phyloP scores from a whole-genome alignment of 2,797 vertebrate genomes.

The Centroberyx gerrardi region DNA sequence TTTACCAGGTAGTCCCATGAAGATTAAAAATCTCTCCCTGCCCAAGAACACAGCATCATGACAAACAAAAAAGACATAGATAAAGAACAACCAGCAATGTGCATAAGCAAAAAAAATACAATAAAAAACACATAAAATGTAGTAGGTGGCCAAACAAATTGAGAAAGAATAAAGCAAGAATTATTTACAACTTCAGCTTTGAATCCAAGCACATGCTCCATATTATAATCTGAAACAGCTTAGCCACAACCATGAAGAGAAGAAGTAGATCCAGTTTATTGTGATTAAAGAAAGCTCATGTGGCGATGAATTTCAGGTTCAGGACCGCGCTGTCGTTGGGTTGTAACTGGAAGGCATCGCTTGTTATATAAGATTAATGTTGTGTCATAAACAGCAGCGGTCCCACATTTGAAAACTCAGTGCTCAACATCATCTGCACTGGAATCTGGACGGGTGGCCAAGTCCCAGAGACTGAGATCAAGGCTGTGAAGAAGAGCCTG shows the following conservation, averaged over 20 bases:
- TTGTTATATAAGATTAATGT: slow-evolving; percentile 60
- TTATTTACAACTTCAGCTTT: slow-evolving; percentile 25
- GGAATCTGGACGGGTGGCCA: slow-evolving; percentile 39
- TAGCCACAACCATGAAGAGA: slow-evolving; percentile 1
- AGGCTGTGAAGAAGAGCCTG: not conserved
- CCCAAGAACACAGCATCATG: not conserved
- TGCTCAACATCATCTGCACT: slow-evolving; percentile 27
- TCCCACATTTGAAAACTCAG: slow-evolving; percentile 9
- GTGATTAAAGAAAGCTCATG: slow-evolving; percentile 18
- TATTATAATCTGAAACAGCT: slow-evolving; percentile 31
- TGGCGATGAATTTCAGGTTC: slow-evolving; percentile 26
- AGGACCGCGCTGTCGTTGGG: slow-evolving; percentile 5
- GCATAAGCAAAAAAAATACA: not conserved
- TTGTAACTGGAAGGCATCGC: slow-evolving; percentile 25
- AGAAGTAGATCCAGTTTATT: slow-evolving; percentile 22
- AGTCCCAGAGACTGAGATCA: slow-evolving; percentile 20
- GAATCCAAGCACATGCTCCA: slow-evolving; percentile 42
- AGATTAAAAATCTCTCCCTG: slow-evolving; percentile 2
- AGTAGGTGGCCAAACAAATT: not conserved
- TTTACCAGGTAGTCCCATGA: not conserved
- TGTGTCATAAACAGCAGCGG: slow-evolving; percentile 28
- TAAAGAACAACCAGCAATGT: not conserved
- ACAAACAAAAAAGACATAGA: not conserved
- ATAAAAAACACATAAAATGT: not conserved
- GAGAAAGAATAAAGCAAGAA: not conserved